Percentiles rank a stretch among this genome's conserved stretches.
Evolutionary conservation across 2,888 invertebrate genomes (phyloP).

Genomic region (Nezara viridula): DNA sequence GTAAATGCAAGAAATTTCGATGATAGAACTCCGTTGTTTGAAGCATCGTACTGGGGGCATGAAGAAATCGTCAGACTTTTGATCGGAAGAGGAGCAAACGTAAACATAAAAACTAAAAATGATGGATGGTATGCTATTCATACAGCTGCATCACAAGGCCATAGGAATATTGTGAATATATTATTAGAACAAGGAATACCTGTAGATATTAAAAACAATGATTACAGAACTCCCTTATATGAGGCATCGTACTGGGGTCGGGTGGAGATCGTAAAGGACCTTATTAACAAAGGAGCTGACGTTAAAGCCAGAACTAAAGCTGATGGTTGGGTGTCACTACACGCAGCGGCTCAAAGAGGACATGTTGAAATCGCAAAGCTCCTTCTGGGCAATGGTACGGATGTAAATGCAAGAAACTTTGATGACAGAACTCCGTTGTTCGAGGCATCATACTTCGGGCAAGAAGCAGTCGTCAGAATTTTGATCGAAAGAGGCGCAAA

Average conservation of each 20-base stretch:
- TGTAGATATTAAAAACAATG: background rate
- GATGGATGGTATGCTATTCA: background rate
- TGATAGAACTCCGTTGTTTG: background rate
- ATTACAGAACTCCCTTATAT: background rate
- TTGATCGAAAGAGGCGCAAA: background rate
- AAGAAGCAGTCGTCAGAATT: background rate
- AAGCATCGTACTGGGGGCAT: background rate
- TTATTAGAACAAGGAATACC: background rate
- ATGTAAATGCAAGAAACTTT: background rate
- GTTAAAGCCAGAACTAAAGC: background rate
- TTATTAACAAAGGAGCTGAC: background rate
- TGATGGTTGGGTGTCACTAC: background rate
- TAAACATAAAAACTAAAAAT: background rate
- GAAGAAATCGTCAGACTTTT: background rate
- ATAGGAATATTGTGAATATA: background rate
- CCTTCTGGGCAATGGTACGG: background rate
- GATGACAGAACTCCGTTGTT: background rate
- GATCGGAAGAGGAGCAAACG: background rate
- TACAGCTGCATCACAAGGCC: constrained; percentile 1
- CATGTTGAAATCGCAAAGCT: background rate
- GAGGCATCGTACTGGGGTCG: background rate
- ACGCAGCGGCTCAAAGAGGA: background rate
- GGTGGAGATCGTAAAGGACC: background rate
- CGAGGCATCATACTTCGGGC: background rate
- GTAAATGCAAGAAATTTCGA: background rate